Evolutionary conservation across 2,888 invertebrate species (phyloP).

Genomic region (Clusia tigrina): DNA sequence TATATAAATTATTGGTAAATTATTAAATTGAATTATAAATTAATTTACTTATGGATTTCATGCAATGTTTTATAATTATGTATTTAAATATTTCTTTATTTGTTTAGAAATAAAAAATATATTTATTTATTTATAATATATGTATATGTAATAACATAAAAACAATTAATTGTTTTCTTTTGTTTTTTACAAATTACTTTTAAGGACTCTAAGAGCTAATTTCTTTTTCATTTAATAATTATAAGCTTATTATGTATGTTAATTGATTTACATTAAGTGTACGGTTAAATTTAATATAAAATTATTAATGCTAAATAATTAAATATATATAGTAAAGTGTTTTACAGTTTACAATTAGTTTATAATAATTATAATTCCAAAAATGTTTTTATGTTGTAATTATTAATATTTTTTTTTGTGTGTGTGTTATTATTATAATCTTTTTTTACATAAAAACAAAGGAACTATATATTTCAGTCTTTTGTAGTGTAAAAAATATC

Average conservation of each 20-base stretch:
- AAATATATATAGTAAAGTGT: conserved; percentile 3
- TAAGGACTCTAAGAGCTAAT: not conserved
- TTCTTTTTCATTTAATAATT: not conserved
- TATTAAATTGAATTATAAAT: conserved; percentile 15
- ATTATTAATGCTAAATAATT: not conserved
- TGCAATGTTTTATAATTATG: not conserved
- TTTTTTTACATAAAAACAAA: conserved; percentile 65
- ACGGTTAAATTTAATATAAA: not conserved
- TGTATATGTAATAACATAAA: conserved; percentile 9
- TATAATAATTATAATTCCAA: conserved; percentile 48
- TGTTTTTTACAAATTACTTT: not conserved
- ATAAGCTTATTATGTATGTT: conserved; percentile 17
- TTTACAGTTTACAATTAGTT: conserved; percentile 24
- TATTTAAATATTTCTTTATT: conserved; percentile 6
- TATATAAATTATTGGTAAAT: conserved; percentile 10
- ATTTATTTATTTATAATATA: not conserved
- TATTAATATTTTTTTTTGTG: conserved; percentile 18
- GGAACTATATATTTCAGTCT: conserved; percentile 66
- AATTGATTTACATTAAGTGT: not conserved
- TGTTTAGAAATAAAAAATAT: conserved; percentile 7
- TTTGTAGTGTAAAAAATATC: conserved; percentile 62
- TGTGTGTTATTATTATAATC: conserved; percentile 33
- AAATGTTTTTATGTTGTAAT: conserved; percentile 53
- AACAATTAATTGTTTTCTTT: not conserved
- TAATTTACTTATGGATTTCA: conserved; percentile 11